These are phyloP conservation scores for Amphiprion clarkii DNA, from an alignment of 2,797 vertebrate species.

Conservation along the genomic window DNA sequence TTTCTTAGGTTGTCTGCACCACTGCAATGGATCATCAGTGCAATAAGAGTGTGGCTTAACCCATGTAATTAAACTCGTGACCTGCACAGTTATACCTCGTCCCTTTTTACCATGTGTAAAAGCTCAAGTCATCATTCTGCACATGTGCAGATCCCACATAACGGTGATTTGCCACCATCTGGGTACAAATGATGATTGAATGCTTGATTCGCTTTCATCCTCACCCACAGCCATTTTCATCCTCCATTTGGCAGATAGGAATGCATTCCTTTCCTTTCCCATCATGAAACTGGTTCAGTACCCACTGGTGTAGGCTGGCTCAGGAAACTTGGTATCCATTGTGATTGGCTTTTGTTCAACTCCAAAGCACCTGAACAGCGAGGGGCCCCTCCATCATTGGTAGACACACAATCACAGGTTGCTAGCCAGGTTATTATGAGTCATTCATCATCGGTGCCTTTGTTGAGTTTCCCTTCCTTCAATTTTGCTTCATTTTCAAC, in stretches of 20 bases:
- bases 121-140: background rate
- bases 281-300: constrained; percentile 27
- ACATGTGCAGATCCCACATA: background rate
- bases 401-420: constrained; percentile 71
- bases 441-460: constrained; percentile 78
- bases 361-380: constrained; percentile 53
- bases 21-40: constrained; percentile 31
- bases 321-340: constrained; percentile 19
- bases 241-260: constrained; percentile 51
- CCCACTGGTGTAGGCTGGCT: constrained; percentile 22
- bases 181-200: constrained; percentile 53
- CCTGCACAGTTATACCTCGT: constrained; percentile 13
- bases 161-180: constrained; percentile 12
- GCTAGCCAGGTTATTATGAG: constrained; percentile 75
- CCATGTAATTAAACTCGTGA: constrained; percentile 41
- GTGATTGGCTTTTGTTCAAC: constrained; percentile 57
- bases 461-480: constrained; percentile 43
- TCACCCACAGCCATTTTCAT: constrained; percentile 40
- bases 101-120: background rate
- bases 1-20: constrained; percentile 20
- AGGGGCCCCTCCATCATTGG: constrained; percentile 73
- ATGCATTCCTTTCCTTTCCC: constrained; percentile 34
- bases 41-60: constrained; percentile 28
- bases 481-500: constrained; percentile 57
- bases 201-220: constrained; percentile 19